Evolutionary conservation across 2,113 vertebrate species (phyloP).

Genomic region (Catharus bicknelli): DNA sequence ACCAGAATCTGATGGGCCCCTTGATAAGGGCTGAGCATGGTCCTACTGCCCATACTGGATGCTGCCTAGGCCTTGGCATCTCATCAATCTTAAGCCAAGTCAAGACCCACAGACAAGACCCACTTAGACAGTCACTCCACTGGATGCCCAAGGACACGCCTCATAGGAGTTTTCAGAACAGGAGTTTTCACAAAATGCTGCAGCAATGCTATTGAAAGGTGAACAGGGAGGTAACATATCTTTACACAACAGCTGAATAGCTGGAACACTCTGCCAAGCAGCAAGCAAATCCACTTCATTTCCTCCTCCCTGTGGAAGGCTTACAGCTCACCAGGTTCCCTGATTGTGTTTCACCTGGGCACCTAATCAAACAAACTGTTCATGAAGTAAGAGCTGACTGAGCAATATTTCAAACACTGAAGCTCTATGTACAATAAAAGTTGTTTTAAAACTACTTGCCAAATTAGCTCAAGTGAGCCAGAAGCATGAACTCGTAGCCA

Average conservation of each 20-base stretch:
- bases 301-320: not conserved
- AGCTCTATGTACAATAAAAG: not conserved
- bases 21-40: not conserved
- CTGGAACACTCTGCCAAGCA: not conserved
- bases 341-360: slow-evolving; percentile 33
- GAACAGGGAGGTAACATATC: not conserved
- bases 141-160: not conserved
- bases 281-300: slow-evolving; percentile 12
- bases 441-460: slow-evolving; percentile 55
- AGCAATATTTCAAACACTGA: slow-evolving; percentile 37
- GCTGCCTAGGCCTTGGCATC: not conserved
- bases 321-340: slow-evolving; percentile 36
- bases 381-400: slow-evolving; percentile 48
- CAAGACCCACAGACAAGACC: not conserved
- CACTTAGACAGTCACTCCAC: not conserved
- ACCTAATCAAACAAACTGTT: slow-evolving; percentile 15
- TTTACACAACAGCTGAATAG: not conserved
- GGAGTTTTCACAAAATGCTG: not conserved
- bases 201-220: not conserved
- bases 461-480: slow-evolving; percentile 37
- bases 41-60: rapidly evolving
- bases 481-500: slow-evolving; percentile 39
- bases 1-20: not conserved
- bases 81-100: not conserved
- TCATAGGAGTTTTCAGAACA: not conserved